These are phyloP conservation scores for Dysmachus trigonus DNA, from an alignment of 2,888 invertebrate genomes.

Conservation along the genomic window DNA sequence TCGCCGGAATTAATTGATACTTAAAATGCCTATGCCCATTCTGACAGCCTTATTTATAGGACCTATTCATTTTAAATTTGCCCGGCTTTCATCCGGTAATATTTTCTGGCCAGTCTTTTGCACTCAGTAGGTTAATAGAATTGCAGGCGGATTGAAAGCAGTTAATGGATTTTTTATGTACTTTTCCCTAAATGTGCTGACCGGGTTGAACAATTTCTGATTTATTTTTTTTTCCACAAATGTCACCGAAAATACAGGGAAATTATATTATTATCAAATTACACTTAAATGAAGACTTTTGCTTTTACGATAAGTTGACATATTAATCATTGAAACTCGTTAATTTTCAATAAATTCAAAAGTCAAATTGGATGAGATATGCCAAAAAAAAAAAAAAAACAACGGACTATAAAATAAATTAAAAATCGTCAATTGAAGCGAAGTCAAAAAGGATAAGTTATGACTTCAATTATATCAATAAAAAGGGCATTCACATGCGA, in stretches of 20 bases:
- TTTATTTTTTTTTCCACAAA: neutral
- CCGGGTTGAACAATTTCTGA: neutral
- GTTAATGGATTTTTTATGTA: neutral
- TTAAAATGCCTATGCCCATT: slow-evolving; percentile 1
- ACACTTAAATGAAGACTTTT: neutral
- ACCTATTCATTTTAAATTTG: neutral
- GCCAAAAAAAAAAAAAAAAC: neutral
- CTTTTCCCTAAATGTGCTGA: neutral
- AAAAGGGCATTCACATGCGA: too few relatives aligned
- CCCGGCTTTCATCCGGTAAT: neutral
- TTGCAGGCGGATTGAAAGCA: neutral
- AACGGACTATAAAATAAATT: neutral
- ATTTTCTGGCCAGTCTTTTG: neutral
- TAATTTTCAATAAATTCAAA: neutral
- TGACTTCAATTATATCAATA: too few relatives aligned
- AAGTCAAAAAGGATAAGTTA: too few relatives aligned
- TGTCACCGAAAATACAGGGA: neutral
- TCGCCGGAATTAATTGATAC: slow-evolving; percentile 28
- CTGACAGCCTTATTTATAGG: neutral
- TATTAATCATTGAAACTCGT: neutral
- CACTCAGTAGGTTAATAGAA: neutral
- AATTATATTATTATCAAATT: neutral
- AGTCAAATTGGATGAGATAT: neutral
- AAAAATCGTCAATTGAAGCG: neutral
- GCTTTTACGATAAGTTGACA: neutral